phyloP scores from a whole-genome alignment of 1,140 invertebrate genomes.

The Drosophila triauraria region DNA sequence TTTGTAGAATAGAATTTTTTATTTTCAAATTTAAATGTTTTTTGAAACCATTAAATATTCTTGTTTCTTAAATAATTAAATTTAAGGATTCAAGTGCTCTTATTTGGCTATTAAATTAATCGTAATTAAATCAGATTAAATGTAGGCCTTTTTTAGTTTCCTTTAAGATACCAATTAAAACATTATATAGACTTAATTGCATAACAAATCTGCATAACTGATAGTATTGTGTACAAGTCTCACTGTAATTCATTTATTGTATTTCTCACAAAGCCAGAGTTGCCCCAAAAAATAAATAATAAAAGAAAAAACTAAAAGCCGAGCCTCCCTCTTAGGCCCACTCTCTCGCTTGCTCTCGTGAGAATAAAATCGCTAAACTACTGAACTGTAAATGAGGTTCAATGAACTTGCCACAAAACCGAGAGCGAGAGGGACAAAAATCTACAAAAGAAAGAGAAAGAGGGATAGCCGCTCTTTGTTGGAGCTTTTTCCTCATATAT shows the following conservation, averaged over 20 bases:
- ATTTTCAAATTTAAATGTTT: too few relatives aligned
- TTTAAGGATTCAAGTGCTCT: too few relatives aligned
- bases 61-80: too few relatives aligned
- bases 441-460: slow-evolving; percentile 11
- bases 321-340: slow-evolving; percentile 25
- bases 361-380: slow-evolving; percentile 82
- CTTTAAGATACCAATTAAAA: too few relatives aligned
- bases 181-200: too few relatives aligned
- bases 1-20: too few relatives aligned
- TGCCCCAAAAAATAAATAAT: slow-evolving; percentile 36
- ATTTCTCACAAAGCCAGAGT: slow-evolving; percentile 39
- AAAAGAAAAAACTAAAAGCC: slow-evolving; percentile 26
- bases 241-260: slow-evolving; percentile 26
- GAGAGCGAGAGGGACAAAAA: slow-evolving; percentile 22
- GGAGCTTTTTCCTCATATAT: slow-evolving; percentile 41
- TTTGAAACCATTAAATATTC: too few relatives aligned
- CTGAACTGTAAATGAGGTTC: slow-evolving; percentile 80
- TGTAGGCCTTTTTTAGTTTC: too few relatives aligned
- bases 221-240: not conserved
- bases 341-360: slow-evolving; percentile 19
- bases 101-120: too few relatives aligned
- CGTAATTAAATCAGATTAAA: too few relatives aligned
- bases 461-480: slow-evolving; percentile 56
- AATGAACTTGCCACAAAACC: slow-evolving; percentile 73
- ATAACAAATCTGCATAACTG: too few relatives aligned